Evolutionary conservation across 1,140 invertebrate genomes (phyloP).

Genomic region (Anastatus disparis): DNA sequence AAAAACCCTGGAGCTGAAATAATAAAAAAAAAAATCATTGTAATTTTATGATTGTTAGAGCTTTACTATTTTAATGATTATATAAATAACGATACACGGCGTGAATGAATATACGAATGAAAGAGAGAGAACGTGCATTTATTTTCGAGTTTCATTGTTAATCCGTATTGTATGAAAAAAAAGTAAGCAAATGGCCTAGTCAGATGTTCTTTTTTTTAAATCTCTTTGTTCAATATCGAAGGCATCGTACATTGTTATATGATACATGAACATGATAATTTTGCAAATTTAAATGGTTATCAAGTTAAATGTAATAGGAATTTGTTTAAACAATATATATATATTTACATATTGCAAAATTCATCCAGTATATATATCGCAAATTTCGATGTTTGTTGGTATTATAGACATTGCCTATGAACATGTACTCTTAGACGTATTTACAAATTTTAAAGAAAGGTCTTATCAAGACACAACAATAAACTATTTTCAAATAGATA

Average conservation of each 20-base stretch:
- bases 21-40: too few relatives aligned
- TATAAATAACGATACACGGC: background rate
- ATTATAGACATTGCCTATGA: too few relatives aligned
- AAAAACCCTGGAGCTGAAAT: background rate
- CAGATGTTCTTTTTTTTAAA: background rate
- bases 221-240: too few relatives aligned
- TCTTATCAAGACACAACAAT: too few relatives aligned
- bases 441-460: too few relatives aligned
- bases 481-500: background rate
- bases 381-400: constrained; percentile 25
- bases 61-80: constrained; percentile 10
- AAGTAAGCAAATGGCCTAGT: constrained; percentile 12
- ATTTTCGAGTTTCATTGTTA: background rate
- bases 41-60: constrained; percentile 14
- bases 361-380: too few relatives aligned
- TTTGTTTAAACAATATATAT: too few relatives aligned
- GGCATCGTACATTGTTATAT: too few relatives aligned
- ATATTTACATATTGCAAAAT: constrained; percentile 20
- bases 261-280: too few relatives aligned
- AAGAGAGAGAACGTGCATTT: constrained; percentile 14
- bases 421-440: too few relatives aligned
- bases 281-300: too few relatives aligned
- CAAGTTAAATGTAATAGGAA: too few relatives aligned
- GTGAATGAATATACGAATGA: background rate
- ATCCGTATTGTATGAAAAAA: background rate